Base-by-base conservation (phyloP, 2,113 vertebrate species). In the Hippocampus comes region DNA sequence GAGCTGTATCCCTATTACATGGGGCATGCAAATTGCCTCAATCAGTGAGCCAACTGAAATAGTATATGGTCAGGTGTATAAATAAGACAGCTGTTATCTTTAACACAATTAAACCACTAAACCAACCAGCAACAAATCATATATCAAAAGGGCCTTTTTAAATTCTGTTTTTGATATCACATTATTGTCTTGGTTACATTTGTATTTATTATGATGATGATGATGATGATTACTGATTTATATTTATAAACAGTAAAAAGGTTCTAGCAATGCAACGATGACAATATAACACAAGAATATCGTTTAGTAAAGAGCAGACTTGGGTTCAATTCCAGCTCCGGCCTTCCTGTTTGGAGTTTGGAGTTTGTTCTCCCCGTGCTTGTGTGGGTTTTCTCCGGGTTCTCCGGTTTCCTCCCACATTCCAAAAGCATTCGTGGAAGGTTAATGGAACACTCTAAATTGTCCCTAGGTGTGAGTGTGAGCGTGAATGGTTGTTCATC, bases 1-100 rank as follows among this genome's bases (percentile, higher is more conserved):
- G 89, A 92, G 89, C 87, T 89, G 88, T 86, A 91, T 86, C 82
- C 82, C 77, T 67, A 85, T 92, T 92, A 88, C 82, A 89, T 73
- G 82, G 88, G 80, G 87, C 86, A 91, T 86, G 79, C 84, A 86
- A 92, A 91, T 90, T 77, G 84, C 57, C 80, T 64, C 87, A 90
- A 88, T 90, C 65, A 67, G 86, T 76, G 82, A 76, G 84, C 84
- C 82, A 86, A 90, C 85, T 89, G 84, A 90, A 89, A 88, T 86
- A 80, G 80, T 78, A 56, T 55, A 77, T 75, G 82, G 77, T 85
- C 78, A 82, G 82, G 81, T 88, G 84, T 87, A 83, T 82, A 90
- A 90, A 89, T 89, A 89, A 78, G 79, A 79, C 82, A 73, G 75
- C 74, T 56, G 73, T 81, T 71, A 84, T 86, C 77, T 84, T 88